phyloP scores from a whole-genome alignment of 2,888 invertebrate genomes.

The Hofmannophila pseudospretella region DNA sequence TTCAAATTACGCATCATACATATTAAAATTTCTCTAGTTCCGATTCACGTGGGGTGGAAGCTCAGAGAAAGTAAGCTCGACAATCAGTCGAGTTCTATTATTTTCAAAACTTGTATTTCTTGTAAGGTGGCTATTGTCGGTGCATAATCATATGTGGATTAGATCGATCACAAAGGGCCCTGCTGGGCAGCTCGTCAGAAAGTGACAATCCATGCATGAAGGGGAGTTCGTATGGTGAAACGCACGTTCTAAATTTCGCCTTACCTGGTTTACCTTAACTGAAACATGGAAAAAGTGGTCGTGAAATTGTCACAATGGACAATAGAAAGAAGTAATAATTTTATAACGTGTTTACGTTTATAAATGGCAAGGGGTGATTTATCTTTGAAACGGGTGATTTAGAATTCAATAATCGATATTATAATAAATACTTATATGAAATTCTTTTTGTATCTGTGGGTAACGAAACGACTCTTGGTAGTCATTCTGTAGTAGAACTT shows the following conservation, averaged over 20 bases:
- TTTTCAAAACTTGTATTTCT: slow-evolving; percentile 61
- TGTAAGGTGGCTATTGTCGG: slow-evolving; percentile 43
- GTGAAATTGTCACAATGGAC: slow-evolving; percentile 25
- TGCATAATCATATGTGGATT: slow-evolving; percentile 65
- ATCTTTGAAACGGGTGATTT: background rate
- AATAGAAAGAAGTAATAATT: slow-evolving; percentile 7
- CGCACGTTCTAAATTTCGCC: slow-evolving; percentile 28
- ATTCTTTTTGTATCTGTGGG: no score
- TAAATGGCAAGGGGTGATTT: slow-evolving; percentile 17
- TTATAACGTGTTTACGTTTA: slow-evolving; percentile 14
- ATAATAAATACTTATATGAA: background rate
- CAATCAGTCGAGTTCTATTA: slow-evolving; percentile 53
- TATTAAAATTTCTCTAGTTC: slow-evolving; percentile 1
- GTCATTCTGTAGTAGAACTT: background rate
- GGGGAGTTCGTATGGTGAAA: slow-evolving; percentile 45
- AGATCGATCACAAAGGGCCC: slow-evolving; percentile 49
- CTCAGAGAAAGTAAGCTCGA: slow-evolving; percentile 56
- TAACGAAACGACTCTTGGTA: background rate
- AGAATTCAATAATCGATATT: background rate
- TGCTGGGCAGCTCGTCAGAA: slow-evolving; percentile 51
- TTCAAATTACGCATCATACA: background rate
- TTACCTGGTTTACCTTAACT: slow-evolving; percentile 18
- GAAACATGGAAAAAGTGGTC: slow-evolving; percentile 23
- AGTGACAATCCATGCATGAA: slow-evolving; percentile 45
- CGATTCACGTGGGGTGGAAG: slow-evolving; percentile 18